Evolutionary conservation across 2,113 vertebrate genomes (phyloP), one percentile per base, ranked within the genome.

Genomic region (Crotophaga sulcirostris): DNA sequence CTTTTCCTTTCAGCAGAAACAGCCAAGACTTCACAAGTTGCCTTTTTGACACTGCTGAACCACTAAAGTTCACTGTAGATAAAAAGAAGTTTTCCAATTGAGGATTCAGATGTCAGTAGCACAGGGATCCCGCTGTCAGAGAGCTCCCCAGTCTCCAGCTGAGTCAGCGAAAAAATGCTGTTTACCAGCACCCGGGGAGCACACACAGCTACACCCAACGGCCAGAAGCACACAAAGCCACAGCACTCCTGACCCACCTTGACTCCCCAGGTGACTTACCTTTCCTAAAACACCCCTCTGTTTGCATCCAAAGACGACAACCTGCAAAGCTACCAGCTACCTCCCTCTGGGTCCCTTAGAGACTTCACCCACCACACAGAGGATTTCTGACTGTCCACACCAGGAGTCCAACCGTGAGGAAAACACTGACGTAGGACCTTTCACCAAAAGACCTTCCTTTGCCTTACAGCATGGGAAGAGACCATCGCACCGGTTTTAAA

Each of bases 1-100:
- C 81, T 89, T n/a, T 21, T 60, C 69, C 85, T 93, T 90, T 94
- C 26, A 92, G 88, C 85, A 96, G 76, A 33, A 84, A 84, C 3
- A 84, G 80, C 54, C 47, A 59, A 19, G 38, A 81, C 76, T 86
- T 84, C 73, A 31, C 63, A 28, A 83, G 49, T 18, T 84, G 68
- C 85, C 47, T 78, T 77, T 81, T 70, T 83, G 72, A 72, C 74
- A 16, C 42, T 83, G 75, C 84, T 80, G 87, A 85, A 51, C 13
- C 26, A 86, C 38, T 68, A 59, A 33, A 42, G 54, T 44, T 49
- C 49, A 56, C 47, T 56, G 85, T 83, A 74, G 73, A 59, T 4
- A 44, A 47, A 84, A 36, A 79, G n/a, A 59, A 68, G 33, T 33
- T 75, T 55, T 84, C 68, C 79, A 80, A 68, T 26, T 0, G 0